These are phyloP conservation scores for Caenorhabditis latens DNA, from an alignment of 1,140 invertebrate species.

Conservation along the genomic window DNA sequence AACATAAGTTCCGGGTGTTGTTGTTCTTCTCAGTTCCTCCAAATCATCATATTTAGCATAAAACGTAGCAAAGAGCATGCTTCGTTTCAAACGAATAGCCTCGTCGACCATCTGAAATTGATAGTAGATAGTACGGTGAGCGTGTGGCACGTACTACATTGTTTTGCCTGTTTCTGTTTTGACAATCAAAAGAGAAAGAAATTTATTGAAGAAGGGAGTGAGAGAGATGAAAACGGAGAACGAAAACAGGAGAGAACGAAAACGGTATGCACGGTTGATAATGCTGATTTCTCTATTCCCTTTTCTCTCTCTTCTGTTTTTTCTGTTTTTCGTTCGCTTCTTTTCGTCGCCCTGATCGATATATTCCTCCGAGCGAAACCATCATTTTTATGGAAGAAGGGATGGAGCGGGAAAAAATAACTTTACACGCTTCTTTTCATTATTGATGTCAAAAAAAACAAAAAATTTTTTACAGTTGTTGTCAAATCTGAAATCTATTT, in stretches of 20 bases:
- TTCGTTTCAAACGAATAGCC: constrained; percentile 12
- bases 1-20: neutral
- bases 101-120: constrained; percentile 42
- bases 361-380: constrained; percentile 27
- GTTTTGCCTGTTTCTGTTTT: constrained; percentile 20
- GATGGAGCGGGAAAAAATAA: neutral
- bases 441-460: neutral
- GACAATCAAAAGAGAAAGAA: neutral
- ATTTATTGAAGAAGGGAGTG: neutral
- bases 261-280: constrained; percentile 1
- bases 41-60: constrained; percentile 22
- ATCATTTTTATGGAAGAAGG: neutral
- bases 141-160: neutral
- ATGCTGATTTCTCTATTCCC: constrained; percentile 37
- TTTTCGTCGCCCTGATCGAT: constrained; percentile 15
- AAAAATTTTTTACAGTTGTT: no score
- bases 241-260: neutral
- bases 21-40: constrained; percentile 1
- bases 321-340: neutral
- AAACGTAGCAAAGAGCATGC: constrained; percentile 42
- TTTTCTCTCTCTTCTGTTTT: neutral
- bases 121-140: constrained; percentile 9
- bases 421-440: neutral
- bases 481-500: no score
- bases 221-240: neutral